These are phyloP conservation scores for Myotis yumanensis DNA, from an alignment of 2,113 vertebrate species.

Conservation along the genomic window DNA sequence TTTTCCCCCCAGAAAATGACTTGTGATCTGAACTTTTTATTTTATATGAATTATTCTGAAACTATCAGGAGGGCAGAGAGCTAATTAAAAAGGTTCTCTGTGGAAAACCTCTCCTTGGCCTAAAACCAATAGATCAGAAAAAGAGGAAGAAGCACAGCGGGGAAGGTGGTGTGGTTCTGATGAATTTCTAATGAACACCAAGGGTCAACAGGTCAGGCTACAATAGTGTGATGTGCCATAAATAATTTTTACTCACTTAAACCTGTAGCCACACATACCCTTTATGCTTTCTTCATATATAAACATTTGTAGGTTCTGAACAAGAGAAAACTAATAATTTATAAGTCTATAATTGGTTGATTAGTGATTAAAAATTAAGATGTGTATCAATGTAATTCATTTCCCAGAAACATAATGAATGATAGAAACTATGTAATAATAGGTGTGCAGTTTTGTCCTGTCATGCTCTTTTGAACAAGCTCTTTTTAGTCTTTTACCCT, in stretches of 20 bases:
- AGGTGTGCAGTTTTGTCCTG: neutral
- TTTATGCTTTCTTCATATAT: conserved; percentile 5
- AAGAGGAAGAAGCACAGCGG: neutral
- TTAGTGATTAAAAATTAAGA: neutral
- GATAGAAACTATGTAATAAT: neutral
- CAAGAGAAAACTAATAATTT: neutral
- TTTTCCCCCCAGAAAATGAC: neutral
- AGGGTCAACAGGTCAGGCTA: neutral
- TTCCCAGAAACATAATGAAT: neutral
- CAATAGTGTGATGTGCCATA: neutral
- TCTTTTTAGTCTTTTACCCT: neutral
- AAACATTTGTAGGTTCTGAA: conserved; percentile 1
- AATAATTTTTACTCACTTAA: neutral
- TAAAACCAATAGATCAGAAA: neutral
- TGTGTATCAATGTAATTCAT: neutral
- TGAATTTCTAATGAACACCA: conserved; percentile 16
- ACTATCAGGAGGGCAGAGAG: neutral
- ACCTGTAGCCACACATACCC: neutral
- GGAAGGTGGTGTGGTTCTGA: neutral
- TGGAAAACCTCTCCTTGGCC: neutral
- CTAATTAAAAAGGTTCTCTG: conserved; percentile 31
- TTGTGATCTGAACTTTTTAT: conserved; percentile 1
- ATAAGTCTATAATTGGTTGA: neutral
- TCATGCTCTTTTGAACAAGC: neutral
- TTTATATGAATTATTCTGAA: conserved; percentile 16